Evolutionary conservation across 2,888 invertebrate genomes (phyloP).

Genomic region (Cryptocephalus primarius): DNA sequence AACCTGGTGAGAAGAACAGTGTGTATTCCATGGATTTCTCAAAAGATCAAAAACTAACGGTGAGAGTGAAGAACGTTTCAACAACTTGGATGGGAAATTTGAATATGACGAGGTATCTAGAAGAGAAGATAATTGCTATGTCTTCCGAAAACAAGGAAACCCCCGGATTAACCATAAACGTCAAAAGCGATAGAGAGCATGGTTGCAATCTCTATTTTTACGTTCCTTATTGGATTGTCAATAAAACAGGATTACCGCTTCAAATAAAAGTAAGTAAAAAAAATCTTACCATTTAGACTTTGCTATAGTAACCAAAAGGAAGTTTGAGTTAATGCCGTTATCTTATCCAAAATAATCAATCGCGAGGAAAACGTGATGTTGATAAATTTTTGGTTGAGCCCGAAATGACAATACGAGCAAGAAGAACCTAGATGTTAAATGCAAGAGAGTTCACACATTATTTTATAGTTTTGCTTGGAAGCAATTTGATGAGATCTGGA

Average conservation of each 20-base stretch:
- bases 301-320: no score
- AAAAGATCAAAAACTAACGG: conserved; percentile 41
- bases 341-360: no score
- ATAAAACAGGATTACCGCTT: conserved; percentile 75
- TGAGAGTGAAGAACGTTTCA: conserved; percentile 48
- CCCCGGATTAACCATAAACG: conserved; percentile 56
- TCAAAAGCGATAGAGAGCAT: conserved; percentile 51
- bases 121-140: conserved; percentile 38
- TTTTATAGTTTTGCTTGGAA: no score
- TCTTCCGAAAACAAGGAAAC: conserved; percentile 55
- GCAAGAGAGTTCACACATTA: no score
- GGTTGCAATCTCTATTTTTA: conserved; percentile 58
- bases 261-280: conserved; percentile 54
- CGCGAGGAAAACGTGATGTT: no score
- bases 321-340: no score
- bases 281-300: background rate
- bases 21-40: conserved; percentile 56
- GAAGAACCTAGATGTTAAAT: no score
- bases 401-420: no score
- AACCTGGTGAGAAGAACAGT: conserved; percentile 61
- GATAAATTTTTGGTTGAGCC: no score
- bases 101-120: conserved; percentile 53
- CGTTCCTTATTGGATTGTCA: conserved; percentile 82
- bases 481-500: no score
- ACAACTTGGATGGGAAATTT: conserved; percentile 63